These are phyloP conservation scores for Yponomeuta sedellus DNA, from an alignment of 2,888 invertebrate species.

Conservation along the genomic window DNA sequence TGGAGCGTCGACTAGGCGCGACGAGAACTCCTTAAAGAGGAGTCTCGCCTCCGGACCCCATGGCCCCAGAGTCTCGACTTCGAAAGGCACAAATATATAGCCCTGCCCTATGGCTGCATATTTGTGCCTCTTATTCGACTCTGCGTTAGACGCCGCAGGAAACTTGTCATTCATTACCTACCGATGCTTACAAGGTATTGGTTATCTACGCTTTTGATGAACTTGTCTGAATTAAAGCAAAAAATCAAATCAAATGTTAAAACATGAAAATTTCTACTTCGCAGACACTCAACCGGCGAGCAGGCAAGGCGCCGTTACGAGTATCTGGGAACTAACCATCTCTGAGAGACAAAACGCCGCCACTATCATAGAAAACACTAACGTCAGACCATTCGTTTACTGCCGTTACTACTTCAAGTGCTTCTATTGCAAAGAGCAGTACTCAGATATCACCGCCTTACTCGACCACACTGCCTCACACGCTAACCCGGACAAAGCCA, in stretches of 20 bases:
- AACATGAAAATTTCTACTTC: constrained; percentile 20
- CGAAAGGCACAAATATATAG: too few relatives aligned
- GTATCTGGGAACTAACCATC: constrained; percentile 57
- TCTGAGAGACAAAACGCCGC: constrained; percentile 56
- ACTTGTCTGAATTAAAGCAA: too few relatives aligned
- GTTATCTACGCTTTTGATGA: too few relatives aligned
- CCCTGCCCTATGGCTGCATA: too few relatives aligned
- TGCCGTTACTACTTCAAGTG: constrained; percentile 57
- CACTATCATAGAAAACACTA: constrained; percentile 42
- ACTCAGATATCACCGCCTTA: constrained; percentile 40
- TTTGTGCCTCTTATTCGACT: too few relatives aligned
- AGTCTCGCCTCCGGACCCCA: too few relatives aligned
- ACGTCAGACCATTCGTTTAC: constrained; percentile 50
- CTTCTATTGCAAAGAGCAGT: constrained; percentile 51
- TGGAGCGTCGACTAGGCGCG: too few relatives aligned
- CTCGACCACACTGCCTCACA: constrained; percentile 42
- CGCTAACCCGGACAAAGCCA: constrained; percentile 35
- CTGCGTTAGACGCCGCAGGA: too few relatives aligned
- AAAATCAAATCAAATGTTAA: not conserved
- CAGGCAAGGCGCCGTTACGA: constrained; percentile 41
- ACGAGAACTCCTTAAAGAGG: too few relatives aligned
- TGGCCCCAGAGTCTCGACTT: too few relatives aligned
- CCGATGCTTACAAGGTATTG: too few relatives aligned
- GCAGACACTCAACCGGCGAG: not conserved
- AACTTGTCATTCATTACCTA: too few relatives aligned